Evolutionary conservation across 2,113 vertebrate species (phyloP).

Genomic region (Gadus macrocephalus): DNA sequence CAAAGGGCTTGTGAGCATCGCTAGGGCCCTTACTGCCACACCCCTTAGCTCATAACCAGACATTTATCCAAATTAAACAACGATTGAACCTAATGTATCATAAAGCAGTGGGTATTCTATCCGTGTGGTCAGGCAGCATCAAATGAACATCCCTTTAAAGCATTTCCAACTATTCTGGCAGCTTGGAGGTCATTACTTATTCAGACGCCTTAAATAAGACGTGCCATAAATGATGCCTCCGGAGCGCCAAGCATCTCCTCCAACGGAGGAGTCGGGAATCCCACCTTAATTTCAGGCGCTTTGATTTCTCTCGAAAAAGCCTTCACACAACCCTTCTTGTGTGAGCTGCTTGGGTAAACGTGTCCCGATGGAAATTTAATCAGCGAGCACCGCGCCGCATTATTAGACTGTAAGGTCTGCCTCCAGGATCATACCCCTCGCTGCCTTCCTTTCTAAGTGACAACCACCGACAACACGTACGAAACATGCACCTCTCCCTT

Average conservation of each 20-base stretch:
- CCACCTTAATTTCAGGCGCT: conserved; percentile 28
- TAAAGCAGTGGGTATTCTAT: too few species aligned
- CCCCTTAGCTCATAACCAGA: background rate
- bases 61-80: background rate
- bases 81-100: too few species aligned
- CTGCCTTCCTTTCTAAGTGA: too few species aligned
- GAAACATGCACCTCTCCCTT: conserved; percentile 19
- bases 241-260: conserved; percentile 47
- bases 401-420: conserved; percentile 3
- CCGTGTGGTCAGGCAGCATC: too few species aligned
- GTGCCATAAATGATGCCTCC: conserved; percentile 37
- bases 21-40: background rate
- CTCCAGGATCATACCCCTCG: too few species aligned
- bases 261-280: conserved; percentile 28
- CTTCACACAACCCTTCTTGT: conserved; percentile 33
- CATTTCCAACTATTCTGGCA: conserved; percentile 7
- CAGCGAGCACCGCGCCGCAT: conserved; percentile 32
- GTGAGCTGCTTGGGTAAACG: conserved; percentile 17
- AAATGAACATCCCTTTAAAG: too few species aligned
- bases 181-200: conserved; percentile 45
- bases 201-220: conserved; percentile 47
- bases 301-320: conserved; percentile 34
- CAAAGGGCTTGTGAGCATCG: too few species aligned
- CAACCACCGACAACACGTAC: background rate
- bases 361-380: conserved; percentile 44